Base-by-base conservation (phyloP, 2,888 invertebrate species). In the Eristalis arbustorum region DNA sequence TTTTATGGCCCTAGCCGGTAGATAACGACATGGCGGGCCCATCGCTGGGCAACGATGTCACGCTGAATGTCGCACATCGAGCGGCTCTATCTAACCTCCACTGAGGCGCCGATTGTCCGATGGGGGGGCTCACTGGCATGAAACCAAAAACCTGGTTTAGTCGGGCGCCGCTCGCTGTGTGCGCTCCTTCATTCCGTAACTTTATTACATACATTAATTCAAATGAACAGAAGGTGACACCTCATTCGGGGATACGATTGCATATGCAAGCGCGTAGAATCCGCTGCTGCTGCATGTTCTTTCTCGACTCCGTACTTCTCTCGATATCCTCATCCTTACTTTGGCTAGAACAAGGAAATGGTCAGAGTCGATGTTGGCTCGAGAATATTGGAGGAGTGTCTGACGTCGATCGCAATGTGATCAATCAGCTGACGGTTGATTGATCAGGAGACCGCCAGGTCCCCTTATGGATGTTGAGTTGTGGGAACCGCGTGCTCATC, bases 121-220 rank as follows among this genome's bases (percentile, higher is more conserved):
- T n/a, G 4, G 18, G 14, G 40, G 37, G 2, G 37, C 37, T 13
- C 37, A 37, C 11, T 37, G 11, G 34, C 11, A 37, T 11, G 34
- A 10, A 31, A 11, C 37, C 37, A 2, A 13, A 37, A 37, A 37
- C 37, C 18, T 1, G 49, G 49, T 18, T 5, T n/a, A 18, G 18
- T 8, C 1, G 8, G 18, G 49, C 49, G n/a, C 49, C 49, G 49
- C 49, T n/a, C 18, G 8, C 2, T n/a, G 34, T 71, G 37, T n/a
- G 66, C 31, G 59, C 63, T 64, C 57, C 57, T 74, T 42, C 57
- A 78, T 83, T 79, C 59, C 49, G 84, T 62, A 84, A 80, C 74
- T 80, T 84, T 80, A 84, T 75, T 74, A 66, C 84, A 42, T 67
- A 56, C 67, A 84, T 84, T 75, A 84, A 80, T 79, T 80, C 84